These are phyloP conservation scores for Xenops minutus DNA, from an alignment of 2,797 vertebrate genomes.

Conservation along the genomic window DNA sequence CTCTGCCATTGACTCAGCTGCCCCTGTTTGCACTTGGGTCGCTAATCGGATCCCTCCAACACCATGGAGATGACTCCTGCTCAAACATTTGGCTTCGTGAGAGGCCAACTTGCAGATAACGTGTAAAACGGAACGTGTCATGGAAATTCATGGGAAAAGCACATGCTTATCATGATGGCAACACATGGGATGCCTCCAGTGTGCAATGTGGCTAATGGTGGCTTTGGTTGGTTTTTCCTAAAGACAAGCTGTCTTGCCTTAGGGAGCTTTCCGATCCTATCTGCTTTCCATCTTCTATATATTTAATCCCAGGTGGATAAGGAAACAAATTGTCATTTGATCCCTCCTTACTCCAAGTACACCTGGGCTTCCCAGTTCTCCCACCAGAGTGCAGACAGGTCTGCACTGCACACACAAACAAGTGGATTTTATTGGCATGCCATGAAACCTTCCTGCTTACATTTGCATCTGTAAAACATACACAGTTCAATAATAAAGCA, in stretches of 20 bases:
- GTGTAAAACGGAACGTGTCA: accelerated
- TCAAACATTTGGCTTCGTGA: background rate
- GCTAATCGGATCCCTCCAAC: background rate
- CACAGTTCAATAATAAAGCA: background rate
- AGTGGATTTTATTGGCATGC: background rate
- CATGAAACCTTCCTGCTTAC: background rate
- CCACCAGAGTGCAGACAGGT: background rate
- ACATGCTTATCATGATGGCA: background rate
- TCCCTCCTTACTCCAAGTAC: background rate
- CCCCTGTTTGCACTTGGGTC: background rate
- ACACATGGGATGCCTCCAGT: background rate
- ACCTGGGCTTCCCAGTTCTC: background rate
- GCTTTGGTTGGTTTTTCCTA: background rate
- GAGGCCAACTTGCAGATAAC: background rate
- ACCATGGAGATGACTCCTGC: background rate
- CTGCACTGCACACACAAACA: background rate
- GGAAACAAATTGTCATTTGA: background rate
- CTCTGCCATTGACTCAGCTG: constrained; percentile 21
- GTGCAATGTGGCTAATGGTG: background rate
- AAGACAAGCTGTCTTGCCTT: background rate
- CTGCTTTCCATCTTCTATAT: background rate
- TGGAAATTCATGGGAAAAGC: background rate
- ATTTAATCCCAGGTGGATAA: background rate
- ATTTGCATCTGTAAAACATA: background rate
- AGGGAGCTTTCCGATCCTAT: background rate